These are phyloP conservation scores for Zaprionus obscuricornis DNA, from an alignment of 2,888 invertebrate species.

Conservation along the genomic window DNA sequence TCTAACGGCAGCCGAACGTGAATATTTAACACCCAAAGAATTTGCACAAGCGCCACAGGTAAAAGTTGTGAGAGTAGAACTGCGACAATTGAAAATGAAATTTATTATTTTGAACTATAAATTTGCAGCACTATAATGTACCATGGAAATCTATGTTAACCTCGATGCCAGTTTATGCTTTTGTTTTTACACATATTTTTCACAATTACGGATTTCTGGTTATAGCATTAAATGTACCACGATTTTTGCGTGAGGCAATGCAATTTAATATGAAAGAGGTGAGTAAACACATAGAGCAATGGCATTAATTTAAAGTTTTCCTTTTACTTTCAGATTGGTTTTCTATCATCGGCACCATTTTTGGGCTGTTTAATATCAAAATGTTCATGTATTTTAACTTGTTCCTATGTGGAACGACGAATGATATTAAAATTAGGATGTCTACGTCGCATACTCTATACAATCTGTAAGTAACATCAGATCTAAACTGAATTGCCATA, in stretches of 20 bases:
- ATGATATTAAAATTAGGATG: conserved; percentile 52
- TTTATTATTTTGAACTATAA: neutral
- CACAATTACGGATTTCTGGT: conserved; percentile 83
- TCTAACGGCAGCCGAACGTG: conserved; percentile 83
- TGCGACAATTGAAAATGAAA: neutral
- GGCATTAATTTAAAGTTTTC: neutral
- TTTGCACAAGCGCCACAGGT: conserved; percentile 48
- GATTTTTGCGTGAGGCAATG: conserved; percentile 84
- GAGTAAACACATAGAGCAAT: conserved; percentile 40
- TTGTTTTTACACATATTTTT: conserved; percentile 84
- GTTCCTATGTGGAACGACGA: conserved; percentile 55
- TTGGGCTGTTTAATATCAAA: conserved; percentile 72
- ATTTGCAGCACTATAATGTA: conserved; percentile 70
- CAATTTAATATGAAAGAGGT: conserved; percentile 82
- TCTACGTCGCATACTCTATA: conserved; percentile 69
- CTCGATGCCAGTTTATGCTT: conserved; percentile 84
- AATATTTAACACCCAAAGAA: conserved; percentile 63
- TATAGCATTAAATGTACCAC: conserved; percentile 81
- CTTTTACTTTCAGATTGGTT: conserved; percentile 59
- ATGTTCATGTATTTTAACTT: conserved; percentile 63
- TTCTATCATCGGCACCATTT: conserved; percentile 72
- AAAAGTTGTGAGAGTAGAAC: neutral
- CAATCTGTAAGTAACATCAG: conserved; percentile 54
- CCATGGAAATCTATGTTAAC: conserved; percentile 84
- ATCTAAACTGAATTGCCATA: neutral